Conservation (phyloP, 2,888 invertebrate genomes). For the Dione vanillae region DNA sequence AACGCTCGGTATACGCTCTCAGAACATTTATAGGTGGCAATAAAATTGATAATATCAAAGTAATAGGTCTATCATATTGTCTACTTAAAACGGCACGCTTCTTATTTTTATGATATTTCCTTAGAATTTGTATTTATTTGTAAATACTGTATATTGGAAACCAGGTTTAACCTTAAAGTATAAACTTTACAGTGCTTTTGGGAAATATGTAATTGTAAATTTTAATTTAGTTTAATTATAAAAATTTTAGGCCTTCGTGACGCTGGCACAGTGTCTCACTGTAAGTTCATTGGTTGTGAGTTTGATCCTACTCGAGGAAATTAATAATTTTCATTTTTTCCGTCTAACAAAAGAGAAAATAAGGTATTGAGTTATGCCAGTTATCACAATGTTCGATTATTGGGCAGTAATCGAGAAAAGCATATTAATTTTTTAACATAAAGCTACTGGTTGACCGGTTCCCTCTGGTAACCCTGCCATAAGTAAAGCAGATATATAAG, state of each 20-base stretch:
- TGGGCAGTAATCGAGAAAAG: no score
- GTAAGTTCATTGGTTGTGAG: no score
- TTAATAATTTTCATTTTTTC: no score
- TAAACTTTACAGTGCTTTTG: not conserved
- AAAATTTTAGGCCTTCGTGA: not conserved
- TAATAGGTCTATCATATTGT: slow-evolving; percentile 45
- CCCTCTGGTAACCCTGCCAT: no score
- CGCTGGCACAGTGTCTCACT: no score
- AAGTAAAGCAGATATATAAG: no score
- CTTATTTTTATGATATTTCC: slow-evolving; percentile 30
- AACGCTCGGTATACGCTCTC: slow-evolving; percentile 34
- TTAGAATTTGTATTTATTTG: slow-evolving; percentile 8
- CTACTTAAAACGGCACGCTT: slow-evolving; percentile 34
- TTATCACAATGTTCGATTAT: no score
- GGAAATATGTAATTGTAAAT: not conserved
- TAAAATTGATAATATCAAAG: slow-evolving; percentile 45
- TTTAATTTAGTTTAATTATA: not conserved
- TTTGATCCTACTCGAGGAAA: no score
- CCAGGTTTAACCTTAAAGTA: not conserved
- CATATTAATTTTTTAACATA: no score
- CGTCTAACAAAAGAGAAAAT: no score
- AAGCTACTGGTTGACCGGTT: no score
- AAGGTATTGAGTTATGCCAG: no score
- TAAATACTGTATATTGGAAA: not conserved
- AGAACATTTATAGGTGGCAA: slow-evolving; percentile 46